A percentile compares a stretch with the other conserved stretches of the same genome.
These are phyloP conservation scores for Tupaia chinensis DNA, from an alignment of 2,113 vertebrate species.

Conservation along the genomic window DNA sequence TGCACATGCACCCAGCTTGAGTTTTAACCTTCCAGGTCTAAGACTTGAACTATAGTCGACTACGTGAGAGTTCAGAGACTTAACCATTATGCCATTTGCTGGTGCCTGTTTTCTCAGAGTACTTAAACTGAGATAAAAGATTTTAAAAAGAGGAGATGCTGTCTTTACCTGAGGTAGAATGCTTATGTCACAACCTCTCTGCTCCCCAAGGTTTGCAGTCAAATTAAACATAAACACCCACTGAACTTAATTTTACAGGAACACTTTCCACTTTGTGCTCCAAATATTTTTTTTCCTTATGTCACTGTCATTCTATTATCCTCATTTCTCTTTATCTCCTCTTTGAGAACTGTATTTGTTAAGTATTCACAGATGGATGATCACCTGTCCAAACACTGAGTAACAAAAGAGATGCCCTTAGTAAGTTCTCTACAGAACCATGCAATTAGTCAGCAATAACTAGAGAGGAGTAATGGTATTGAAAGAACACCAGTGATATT, in stretches of 20 bases:
- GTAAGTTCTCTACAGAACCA: not conserved
- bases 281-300: not conserved
- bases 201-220: not conserved
- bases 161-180: not conserved
- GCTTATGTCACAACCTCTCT: not conserved
- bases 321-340: not conserved
- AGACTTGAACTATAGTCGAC: too few relatives aligned
- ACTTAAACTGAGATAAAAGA: not conserved
- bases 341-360: not conserved
- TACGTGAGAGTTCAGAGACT: too few relatives aligned
- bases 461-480: not conserved
- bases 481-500: not conserved
- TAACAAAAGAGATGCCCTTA: not conserved
- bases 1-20: too few relatives aligned
- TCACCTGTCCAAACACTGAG: not conserved
- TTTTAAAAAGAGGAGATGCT: not conserved
- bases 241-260: not conserved
- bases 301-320: not conserved
- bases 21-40: too few relatives aligned
- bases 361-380: not conserved
- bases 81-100: too few relatives aligned
- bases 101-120: not conserved
- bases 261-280: not conserved
- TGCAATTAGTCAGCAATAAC: not conserved
- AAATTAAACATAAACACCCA: not conserved